Percentiles rank a stretch among this genome's conserved stretches.
phyloP scores from a whole-genome alignment of 1,140 invertebrate genomes.

The Coenobita brevimanus region DNA sequence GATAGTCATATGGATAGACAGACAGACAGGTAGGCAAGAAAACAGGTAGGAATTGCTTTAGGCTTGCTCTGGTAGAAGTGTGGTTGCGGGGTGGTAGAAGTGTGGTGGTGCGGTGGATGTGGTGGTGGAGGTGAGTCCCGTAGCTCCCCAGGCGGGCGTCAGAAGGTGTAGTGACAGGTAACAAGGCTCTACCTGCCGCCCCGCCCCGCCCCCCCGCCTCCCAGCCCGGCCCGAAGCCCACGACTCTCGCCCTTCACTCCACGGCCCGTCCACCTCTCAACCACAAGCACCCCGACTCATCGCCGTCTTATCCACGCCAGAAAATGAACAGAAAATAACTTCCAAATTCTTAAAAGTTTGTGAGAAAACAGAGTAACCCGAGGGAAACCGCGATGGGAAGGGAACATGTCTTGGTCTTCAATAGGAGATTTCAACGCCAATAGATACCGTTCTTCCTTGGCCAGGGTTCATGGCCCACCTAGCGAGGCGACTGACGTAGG shows the following conservation, averaged over 20 bases:
- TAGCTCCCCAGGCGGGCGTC: conserved; percentile 49
- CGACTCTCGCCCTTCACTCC: conserved; percentile 23
- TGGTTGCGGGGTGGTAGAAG: background rate
- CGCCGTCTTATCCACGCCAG: background rate
- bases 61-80: no score
- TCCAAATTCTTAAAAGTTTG: background rate
- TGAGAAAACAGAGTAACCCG: background rate
- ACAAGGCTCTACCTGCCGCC: conserved; percentile 50
- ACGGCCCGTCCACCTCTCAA: background rate
- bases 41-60: no score
- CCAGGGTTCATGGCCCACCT: conserved; percentile 46
- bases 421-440: conserved; percentile 50
- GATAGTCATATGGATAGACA: no score
- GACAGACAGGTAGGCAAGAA: no score
- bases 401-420: background rate
- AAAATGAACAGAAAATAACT: background rate
- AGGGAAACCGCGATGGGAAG: background rate
- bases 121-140: background rate
- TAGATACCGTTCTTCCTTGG: conserved; percentile 52
- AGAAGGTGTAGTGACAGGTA: conserved; percentile 62
- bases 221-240: background rate
- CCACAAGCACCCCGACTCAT: background rate
- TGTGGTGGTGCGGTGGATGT: background rate
- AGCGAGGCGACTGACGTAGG: conserved; percentile 53
- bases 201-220: conserved; percentile 26